Base-by-base conservation (phyloP, 2,888 invertebrate genomes). In the Caenorhabditis panamensis region DNA sequence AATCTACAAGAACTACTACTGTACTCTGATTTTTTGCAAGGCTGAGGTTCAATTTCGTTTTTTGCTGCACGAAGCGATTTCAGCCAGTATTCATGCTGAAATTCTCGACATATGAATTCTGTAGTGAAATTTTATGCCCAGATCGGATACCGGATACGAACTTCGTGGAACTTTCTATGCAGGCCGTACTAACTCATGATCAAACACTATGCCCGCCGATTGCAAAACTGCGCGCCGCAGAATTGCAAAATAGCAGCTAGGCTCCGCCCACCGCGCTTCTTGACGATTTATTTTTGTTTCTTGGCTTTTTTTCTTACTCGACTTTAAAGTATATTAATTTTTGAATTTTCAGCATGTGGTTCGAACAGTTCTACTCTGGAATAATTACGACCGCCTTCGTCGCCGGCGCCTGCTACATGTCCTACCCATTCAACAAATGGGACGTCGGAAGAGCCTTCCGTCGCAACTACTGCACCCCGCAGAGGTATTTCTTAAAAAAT, bases 351-450 rank as follows among this genome's bases (percentile, higher is more conserved):
- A 77, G 64, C 64, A 88, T 88, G 88, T 88, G 88, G 88, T 88
- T 87, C 84, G 88, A 88, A 79, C 87, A 87, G 80, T 86, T 89
- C 82, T 88, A 87, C 77, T 88, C 89, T 62, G 88, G 88, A 31
- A 47, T 84, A 18, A 84, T 89, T 62, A 88, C 87, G 16, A 82
- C 82, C 58, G 88, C 82, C 24, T 88, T 84, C 61, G 85, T 89
- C n/a, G 85, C 81, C 54, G 87, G 83, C n/a, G 88, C 88, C 64
- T 83, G 84, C 73, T 88, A 87, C 82, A 83, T 88, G 83, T 84
- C 83, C 62, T 89, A 88, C 51, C 88, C 88, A 53, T 86, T 88
- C 79, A 89, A 89, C 83, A 84, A 87, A 67, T 80, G 80, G 82
- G 89, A 89, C 68, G 85, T 84, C 51, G 88, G 88, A 59, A 83